Percentiles rank a stretch among this genome's conserved stretches.
Conservation (phyloP, 2,113 vertebrate species). For the Xenotilapia flavipinnis region DNA sequence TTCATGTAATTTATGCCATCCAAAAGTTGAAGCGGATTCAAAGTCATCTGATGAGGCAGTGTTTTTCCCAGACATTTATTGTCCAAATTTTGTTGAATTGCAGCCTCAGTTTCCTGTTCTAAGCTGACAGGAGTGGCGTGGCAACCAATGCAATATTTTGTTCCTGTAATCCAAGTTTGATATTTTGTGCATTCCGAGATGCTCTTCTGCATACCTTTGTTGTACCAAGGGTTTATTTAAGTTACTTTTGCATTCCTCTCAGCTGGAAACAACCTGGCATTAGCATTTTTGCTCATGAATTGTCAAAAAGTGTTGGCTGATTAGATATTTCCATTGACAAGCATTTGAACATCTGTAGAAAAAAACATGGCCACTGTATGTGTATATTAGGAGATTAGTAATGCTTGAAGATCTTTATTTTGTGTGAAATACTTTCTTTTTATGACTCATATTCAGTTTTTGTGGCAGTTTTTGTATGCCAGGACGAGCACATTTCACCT, state of each 20-base stretch:
- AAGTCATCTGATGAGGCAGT: not conserved
- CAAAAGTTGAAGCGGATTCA: not conserved
- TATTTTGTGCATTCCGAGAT: not conserved
- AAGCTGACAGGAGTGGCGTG: not conserved
- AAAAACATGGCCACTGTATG: not conserved
- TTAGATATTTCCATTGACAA: not conserved
- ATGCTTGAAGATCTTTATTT: not conserved
- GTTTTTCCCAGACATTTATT: not conserved
- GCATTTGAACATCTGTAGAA: not conserved
- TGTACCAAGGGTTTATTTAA: not conserved
- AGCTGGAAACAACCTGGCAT: not conserved
- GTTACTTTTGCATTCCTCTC: not conserved
- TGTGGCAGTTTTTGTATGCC: not conserved
- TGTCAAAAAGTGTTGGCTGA: not conserved
- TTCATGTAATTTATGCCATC: not conserved
- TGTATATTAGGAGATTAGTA: not conserved
- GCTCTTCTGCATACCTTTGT: not conserved
- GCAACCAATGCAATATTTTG: not conserved
- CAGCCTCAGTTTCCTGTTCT: not conserved
- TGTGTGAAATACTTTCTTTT: not conserved
- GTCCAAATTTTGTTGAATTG: not conserved
- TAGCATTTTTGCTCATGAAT: not conserved
- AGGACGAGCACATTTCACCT: not conserved
- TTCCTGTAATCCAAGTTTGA: not conserved
- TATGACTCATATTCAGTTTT: not conserved